These are phyloP conservation scores for Hemibagrus guttatus DNA, from an alignment of 2,797 vertebrate species.

Conservation along the genomic window DNA sequence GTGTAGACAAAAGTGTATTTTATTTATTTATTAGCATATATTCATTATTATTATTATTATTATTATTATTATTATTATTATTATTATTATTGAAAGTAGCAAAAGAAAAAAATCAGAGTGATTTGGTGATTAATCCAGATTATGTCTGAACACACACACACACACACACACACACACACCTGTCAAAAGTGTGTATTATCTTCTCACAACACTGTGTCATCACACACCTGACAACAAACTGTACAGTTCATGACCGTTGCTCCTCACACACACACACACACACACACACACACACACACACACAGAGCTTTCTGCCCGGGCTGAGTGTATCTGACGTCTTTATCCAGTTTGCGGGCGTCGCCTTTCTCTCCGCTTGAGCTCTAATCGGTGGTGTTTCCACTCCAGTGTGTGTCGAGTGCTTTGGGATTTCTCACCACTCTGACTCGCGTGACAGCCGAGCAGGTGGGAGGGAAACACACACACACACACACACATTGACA, in stretches of 20 bases:
- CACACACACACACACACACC: constrained; percentile 17
- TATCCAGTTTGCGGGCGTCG: constrained; percentile 65
- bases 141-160: background rate
- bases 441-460: constrained; percentile 75
- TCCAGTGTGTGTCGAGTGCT: constrained; percentile 73
- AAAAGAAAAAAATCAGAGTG: background rate
- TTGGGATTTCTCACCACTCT: constrained; percentile 76
- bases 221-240: constrained; percentile 17
- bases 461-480: constrained; percentile 66
- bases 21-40: background rate
- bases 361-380: constrained; percentile 64
- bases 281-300: constrained; percentile 20
- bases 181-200: constrained; percentile 13
- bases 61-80: background rate
- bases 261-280: constrained; percentile 37
- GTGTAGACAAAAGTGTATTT: background rate
- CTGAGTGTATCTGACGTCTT: constrained; percentile 81
- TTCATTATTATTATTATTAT: background rate
- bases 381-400: constrained; percentile 80
- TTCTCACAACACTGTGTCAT: constrained; percentile 4
- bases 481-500: constrained; percentile 15
- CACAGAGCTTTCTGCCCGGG: constrained; percentile 61
- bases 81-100: background rate
- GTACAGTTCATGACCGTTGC: constrained; percentile 30
- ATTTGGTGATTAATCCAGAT: background rate